Percentiles rank a stretch among this genome's conserved stretches.
Conservation (phyloP, 2,888 invertebrate species). For the Sepioteuthis lessoniana region DNA sequence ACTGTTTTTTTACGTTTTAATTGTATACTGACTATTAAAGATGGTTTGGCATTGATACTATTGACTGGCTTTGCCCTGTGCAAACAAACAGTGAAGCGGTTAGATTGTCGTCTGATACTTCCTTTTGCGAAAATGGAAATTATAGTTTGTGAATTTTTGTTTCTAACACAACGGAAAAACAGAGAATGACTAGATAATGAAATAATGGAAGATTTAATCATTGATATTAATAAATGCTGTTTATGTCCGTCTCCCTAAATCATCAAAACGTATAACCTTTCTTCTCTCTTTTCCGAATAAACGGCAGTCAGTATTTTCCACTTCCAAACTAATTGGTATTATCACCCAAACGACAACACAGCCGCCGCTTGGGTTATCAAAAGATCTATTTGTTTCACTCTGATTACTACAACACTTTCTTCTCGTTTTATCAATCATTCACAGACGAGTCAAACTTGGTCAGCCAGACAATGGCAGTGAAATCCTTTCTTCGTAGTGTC, state of each 20-base stretch:
- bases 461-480: neutral
- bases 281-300: neutral
- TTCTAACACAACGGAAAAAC: neutral
- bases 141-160: neutral
- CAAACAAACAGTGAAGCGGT: neutral
- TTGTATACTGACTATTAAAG: neutral
- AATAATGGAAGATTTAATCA: neutral
- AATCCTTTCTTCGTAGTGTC: neutral
- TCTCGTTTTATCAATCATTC: neutral
- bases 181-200: neutral
- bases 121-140: neutral
- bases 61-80: neutral
- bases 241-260: neutral
- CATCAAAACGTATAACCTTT: neutral
- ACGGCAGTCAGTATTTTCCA: neutral
- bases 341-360: neutral
- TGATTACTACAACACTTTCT: neutral
- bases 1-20: neutral
- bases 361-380: neutral
- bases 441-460: neutral
- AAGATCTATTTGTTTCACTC: neutral
- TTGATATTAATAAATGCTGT: neutral
- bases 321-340: constrained; percentile 8
- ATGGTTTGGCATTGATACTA: neutral
- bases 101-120: neutral